phyloP scores from a whole-genome alignment of 2,113 vertebrate genomes.

The Ceyx melanurus region DNA sequence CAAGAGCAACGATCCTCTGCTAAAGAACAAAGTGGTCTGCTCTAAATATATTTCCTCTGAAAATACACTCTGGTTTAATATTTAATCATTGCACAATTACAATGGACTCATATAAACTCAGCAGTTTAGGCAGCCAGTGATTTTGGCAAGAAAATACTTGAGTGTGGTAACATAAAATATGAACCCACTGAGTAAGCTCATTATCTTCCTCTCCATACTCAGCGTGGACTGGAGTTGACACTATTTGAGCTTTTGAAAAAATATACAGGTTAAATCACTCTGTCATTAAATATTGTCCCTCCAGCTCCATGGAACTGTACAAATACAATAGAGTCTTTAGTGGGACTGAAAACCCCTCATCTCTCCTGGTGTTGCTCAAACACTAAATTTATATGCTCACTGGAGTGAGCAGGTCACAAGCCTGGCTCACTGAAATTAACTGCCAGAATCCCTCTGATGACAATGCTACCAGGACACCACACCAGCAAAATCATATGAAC shows the following conservation, averaged over 20 bases:
- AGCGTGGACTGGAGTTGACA: background rate
- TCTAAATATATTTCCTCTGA: slow-evolving; percentile 61
- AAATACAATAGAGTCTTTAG: background rate
- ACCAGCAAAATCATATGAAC: background rate
- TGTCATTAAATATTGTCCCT: slow-evolving; percentile 43
- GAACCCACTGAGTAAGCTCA: slow-evolving; percentile 4
- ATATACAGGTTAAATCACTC: slow-evolving; percentile 8
- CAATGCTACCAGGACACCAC: fast-evolving
- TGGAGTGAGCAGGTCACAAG: fast-evolving
- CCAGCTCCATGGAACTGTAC: slow-evolving; percentile 14
- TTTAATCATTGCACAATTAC: slow-evolving; percentile 47
- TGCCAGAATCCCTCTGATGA: fast-evolving
- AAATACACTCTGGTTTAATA: slow-evolving; percentile 49
- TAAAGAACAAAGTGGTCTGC: slow-evolving; percentile 27
- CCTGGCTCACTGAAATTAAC: background rate
- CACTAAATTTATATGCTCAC: background rate
- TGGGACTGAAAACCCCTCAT: background rate
- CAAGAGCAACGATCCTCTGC: slow-evolving; percentile 35
- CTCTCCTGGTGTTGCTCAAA: background rate
- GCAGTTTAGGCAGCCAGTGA: slow-evolving; percentile 32
- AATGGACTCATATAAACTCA: slow-evolving; percentile 15
- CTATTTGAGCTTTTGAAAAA: slow-evolving; percentile 50
- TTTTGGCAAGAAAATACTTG: slow-evolving; percentile 47
- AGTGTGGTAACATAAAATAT: slow-evolving; percentile 38
- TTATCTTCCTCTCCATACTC: slow-evolving; percentile 16